These are phyloP conservation scores for Casuarius casuarius DNA, from an alignment of 2,113 vertebrate species.

Conservation along the genomic window DNA sequence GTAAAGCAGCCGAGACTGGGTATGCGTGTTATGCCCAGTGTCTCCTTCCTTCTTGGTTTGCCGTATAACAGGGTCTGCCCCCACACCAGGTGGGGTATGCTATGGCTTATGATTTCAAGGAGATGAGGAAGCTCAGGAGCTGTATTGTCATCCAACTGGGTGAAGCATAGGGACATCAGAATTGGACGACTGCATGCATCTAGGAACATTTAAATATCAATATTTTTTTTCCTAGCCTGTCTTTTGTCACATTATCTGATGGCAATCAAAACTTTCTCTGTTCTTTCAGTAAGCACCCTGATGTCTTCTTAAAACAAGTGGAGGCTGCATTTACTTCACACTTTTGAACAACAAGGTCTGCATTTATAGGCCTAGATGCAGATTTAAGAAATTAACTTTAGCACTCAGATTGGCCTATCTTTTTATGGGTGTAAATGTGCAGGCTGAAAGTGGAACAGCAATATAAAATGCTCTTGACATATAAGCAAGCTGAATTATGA, in stretches of 20 bases:
- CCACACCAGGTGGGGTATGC: accelerated
- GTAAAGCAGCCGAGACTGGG: not conserved
- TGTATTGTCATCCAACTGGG: not conserved
- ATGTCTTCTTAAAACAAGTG: not conserved
- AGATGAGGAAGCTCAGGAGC: not conserved
- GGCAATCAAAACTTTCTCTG: not conserved
- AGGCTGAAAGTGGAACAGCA: not conserved
- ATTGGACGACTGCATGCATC: not conserved
- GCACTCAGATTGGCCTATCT: not conserved
- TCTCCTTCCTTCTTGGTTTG: not conserved
- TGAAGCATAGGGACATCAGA: not conserved
- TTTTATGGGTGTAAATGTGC: not conserved
- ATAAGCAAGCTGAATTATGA: not conserved
- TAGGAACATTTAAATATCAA: not conserved
- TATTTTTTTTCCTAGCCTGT: not conserved
- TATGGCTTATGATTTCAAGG: not conserved
- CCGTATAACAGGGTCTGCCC: not conserved
- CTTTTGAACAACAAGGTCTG: not conserved
- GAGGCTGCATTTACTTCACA: not conserved
- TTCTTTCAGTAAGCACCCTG: not conserved
- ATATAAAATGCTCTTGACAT: not conserved
- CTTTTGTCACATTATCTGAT: not conserved
- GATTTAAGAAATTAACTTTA: not conserved
- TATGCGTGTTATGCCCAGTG: not conserved
- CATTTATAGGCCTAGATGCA: not conserved